Conservation (phyloP, 2,113 vertebrate genomes). For the Psilopsiagon aymara region DNA sequence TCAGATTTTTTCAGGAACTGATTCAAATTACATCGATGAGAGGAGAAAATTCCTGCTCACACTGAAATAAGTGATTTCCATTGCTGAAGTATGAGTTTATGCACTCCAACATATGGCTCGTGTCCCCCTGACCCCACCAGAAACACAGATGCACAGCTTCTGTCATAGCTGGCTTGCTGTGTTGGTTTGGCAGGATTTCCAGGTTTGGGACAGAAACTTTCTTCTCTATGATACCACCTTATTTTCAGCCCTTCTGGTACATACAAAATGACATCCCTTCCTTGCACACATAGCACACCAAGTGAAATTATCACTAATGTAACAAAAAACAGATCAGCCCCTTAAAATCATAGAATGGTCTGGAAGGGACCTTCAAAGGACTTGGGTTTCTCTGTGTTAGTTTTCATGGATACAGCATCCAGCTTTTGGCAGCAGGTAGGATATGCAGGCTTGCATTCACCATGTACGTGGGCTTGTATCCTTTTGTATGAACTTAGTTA, state of each 20-base stretch:
- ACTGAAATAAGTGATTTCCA: not conserved
- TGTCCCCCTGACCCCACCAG: constrained; percentile 47
- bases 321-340: not conserved
- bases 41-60: not conserved
- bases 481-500: not conserved
- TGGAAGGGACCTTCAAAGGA: not conserved
- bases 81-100: not conserved
- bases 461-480: not conserved
- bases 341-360: not conserved
- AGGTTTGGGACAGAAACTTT: not conserved
- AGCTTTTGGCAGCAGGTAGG: not conserved
- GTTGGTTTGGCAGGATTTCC: not conserved
- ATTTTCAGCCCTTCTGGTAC: not conserved
- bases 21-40: not conserved
- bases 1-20: not conserved
- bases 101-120: not conserved
- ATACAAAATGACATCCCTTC: not conserved
- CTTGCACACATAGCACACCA: not conserved
- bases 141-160: not conserved
- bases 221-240: not conserved
- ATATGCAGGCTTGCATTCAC: not conserved
- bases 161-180: not conserved
- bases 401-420: not conserved
- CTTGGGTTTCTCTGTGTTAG: fast-evolving
- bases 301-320: fast-evolving